A percentile compares a stretch with the other conserved stretches of the same genome.
Evolutionary conservation across 2,888 invertebrate genomes (phyloP).

Genomic region (Acronicta leporina): DNA sequence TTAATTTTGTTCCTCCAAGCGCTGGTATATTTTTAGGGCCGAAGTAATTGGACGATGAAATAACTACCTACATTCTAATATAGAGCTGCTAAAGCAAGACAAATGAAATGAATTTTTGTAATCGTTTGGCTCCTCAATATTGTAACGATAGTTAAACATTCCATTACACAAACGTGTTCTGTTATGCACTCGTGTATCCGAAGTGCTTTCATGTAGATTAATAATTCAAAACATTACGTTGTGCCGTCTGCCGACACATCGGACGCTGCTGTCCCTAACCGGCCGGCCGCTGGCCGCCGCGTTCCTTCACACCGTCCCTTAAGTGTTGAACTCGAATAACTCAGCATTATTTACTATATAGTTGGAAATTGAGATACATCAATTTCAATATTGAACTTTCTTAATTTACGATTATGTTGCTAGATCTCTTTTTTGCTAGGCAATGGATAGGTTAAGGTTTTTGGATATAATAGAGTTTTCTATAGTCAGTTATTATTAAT

Average conservation of each 20-base stretch:
- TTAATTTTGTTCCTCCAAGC: no score
- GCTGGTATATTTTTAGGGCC: no score
- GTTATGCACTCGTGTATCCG: constrained; percentile 2
- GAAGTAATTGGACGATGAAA: no score
- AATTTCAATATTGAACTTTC: no score
- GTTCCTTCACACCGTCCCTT: neutral
- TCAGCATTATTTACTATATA: neutral
- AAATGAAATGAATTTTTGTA: neutral
- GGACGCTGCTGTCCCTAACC: neutral
- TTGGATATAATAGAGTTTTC: no score
- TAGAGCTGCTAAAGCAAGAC: no score
- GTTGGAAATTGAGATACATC: neutral
- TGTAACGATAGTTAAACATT: neutral
- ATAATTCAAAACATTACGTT: neutral
- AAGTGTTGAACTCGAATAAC: neutral
- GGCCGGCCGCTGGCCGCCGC: neutral
- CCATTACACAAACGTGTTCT: neutral
- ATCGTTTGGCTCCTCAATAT: neutral
- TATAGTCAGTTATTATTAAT: no score
- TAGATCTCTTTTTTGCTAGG: no score
- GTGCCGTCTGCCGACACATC: neutral
- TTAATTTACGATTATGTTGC: no score
- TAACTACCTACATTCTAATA: no score
- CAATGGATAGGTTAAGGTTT: no score
- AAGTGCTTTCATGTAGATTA: neutral